A percentile compares a stretch with the other conserved stretches of the same genome.
Evolutionary conservation across 2,888 invertebrate genomes (phyloP).

Genomic region (Macaria liturata): DNA sequence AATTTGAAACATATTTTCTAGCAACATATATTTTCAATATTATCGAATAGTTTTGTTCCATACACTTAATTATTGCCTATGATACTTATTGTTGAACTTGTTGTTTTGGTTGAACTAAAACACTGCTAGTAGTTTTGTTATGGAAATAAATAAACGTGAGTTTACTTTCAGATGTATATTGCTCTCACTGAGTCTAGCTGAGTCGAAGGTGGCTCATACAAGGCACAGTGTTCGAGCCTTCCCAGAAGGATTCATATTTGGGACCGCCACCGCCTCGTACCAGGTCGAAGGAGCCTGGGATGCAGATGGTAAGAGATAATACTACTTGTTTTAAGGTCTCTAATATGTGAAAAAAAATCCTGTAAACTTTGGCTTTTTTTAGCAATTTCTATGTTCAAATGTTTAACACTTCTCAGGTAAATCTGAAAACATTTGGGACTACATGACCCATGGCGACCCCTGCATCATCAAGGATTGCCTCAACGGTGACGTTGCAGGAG

Average conservation of each 20-base stretch:
- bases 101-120: too few relatives aligned
- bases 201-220: not conserved
- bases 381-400: too few relatives aligned
- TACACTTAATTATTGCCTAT: too few relatives aligned
- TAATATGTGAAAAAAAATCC: not conserved
- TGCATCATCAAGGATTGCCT: conserved; percentile 73
- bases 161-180: conserved; percentile 1
- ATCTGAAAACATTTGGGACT: conserved; percentile 83
- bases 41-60: too few relatives aligned
- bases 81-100: too few relatives aligned
- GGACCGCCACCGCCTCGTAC: conserved; percentile 18
- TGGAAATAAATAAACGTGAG: too few relatives aligned
- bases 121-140: too few relatives aligned
- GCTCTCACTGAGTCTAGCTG: not conserved
- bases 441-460: conserved; percentile 62
- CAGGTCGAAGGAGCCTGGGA: conserved; percentile 20
- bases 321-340: not conserved
- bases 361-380: too few relatives aligned
- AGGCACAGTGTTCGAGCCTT: conserved; percentile 1
- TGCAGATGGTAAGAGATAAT: conserved; percentile 14
- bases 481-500: conserved; percentile 80
- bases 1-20: not conserved
- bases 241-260: conserved; percentile 13
- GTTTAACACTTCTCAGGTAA: conserved; percentile 53
- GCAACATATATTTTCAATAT: too few relatives aligned